Evolutionary conservation across 2,113 vertebrate genomes (phyloP).

Genomic region (Pedionomus torquatus): DNA sequence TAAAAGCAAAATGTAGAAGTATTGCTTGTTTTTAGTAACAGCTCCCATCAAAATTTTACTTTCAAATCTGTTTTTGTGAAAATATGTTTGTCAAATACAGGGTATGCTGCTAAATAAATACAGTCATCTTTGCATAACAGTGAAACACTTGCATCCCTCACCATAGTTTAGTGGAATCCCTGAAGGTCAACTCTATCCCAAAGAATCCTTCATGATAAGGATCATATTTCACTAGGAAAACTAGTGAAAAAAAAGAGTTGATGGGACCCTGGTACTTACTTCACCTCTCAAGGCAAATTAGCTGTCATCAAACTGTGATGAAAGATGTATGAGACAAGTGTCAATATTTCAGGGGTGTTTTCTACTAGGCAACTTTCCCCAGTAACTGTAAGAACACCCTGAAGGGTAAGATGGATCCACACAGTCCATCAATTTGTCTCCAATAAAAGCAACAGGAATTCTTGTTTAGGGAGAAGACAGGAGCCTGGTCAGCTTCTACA

Average conservation of each 20-base stretch:
- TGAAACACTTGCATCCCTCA: neutral
- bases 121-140: neutral
- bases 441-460: neutral
- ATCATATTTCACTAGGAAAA: neutral
- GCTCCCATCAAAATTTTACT: neutral
- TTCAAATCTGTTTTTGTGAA: neutral
- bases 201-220: neutral
- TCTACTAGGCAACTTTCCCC: neutral
- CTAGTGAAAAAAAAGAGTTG: neutral
- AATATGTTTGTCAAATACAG: neutral
- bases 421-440: neutral
- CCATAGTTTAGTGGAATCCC: neutral
- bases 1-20: neutral
- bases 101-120: neutral
- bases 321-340: neutral
- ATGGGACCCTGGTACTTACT: neutral
- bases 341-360: neutral
- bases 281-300: neutral
- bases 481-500: neutral
- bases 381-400: neutral
- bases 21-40: neutral
- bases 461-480: rapidly evolving
- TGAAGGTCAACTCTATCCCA: neutral
- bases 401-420: neutral
- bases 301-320: neutral